Base-by-base conservation (phyloP, 2,113 vertebrate genomes). In the Tachycineta bicolor region DNA sequence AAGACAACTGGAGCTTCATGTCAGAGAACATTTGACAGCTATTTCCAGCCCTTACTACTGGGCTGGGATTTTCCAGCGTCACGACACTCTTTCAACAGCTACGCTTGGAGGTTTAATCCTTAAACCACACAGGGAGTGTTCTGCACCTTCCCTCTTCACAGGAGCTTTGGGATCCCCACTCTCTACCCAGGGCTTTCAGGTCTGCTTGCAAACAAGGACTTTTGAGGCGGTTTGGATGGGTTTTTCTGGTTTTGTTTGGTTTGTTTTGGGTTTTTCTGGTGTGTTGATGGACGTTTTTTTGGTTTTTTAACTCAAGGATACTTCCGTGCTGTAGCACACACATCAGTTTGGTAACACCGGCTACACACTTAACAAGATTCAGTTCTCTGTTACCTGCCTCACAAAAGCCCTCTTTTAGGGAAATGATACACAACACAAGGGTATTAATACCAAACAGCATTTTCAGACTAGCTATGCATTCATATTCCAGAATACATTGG, bases 211-310 rank as follows among this genome's bases (percentile, higher is more conserved):
- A 67, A 87, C 20, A 39, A 41, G 50, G 53, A 52, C 5, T 46
- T 74, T 5, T 22, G 24, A 55, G n/a, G 53, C 12, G 60, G 26
- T 25, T 37, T 22, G 25, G 2, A 19, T 33, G 18, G 20, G 5
- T 5, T 29, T 20, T 25, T 71, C 50, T 26, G 4, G 24, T 20
- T 28, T 39, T 8, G 25, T 12, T 50, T 63, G 39, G 33, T 6
- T 59, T 83, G 28, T 5, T 52, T 41, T 7, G 69, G 12, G 13
- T 16, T 53, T 65, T 28, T 8, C 31, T 44, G 12, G 28, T 26
- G 43, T n/a, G 55, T 18, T 29, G 12, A 62, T 11, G 23, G 14
- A 10, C 0, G 0, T 0, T 2, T 20, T 31, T 50, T 12, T 1
- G 9, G 8, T 39, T 83, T 83, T 77, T 69, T 10, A 70, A 83